Percentiles rank a stretch among this genome's conserved stretches.
These are phyloP conservation scores for Penaeus vannamei DNA, from an alignment of 1,140 invertebrate genomes.

Conservation along the genomic window DNA sequence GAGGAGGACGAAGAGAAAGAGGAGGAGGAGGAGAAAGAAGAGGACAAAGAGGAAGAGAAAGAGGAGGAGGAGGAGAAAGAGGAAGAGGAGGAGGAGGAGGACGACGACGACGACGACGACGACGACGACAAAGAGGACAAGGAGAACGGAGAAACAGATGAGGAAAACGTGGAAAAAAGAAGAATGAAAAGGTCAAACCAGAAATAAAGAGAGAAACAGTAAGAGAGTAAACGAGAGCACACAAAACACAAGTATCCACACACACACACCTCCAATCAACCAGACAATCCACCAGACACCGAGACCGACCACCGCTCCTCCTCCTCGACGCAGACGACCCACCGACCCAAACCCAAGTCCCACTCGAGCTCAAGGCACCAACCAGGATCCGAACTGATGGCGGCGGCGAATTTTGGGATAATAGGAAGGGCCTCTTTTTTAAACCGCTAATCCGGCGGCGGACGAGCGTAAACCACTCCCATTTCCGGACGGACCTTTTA, in stretches of 20 bases:
- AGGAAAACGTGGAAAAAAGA: not conserved
- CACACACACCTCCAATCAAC: not conserved
- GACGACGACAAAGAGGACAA: too few relatives aligned
- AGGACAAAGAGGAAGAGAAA: not conserved
- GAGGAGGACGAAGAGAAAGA: not conserved
- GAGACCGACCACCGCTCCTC: not conserved
- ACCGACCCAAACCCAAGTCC: not conserved
- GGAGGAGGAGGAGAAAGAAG: not conserved
- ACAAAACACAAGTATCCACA: not conserved
- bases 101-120: not conserved
- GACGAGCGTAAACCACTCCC: too few relatives aligned
- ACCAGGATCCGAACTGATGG: too few relatives aligned
- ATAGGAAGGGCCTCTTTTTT: too few relatives aligned
- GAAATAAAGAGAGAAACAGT: not conserved
- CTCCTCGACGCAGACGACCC: not conserved
- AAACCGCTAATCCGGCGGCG: too few relatives aligned
- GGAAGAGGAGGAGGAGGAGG: not conserved
- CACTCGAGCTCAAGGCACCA: too few relatives aligned
- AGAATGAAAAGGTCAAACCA: not conserved
- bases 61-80: constrained; percentile 6
- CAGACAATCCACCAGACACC: not conserved
- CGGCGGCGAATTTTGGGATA: too few relatives aligned
- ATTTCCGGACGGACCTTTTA: too few relatives aligned
- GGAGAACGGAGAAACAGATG: not conserved
- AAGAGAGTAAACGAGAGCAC: not conserved